Base-by-base conservation (phyloP, 2,797 vertebrate genomes). In the Gambelia wislizenii region DNA sequence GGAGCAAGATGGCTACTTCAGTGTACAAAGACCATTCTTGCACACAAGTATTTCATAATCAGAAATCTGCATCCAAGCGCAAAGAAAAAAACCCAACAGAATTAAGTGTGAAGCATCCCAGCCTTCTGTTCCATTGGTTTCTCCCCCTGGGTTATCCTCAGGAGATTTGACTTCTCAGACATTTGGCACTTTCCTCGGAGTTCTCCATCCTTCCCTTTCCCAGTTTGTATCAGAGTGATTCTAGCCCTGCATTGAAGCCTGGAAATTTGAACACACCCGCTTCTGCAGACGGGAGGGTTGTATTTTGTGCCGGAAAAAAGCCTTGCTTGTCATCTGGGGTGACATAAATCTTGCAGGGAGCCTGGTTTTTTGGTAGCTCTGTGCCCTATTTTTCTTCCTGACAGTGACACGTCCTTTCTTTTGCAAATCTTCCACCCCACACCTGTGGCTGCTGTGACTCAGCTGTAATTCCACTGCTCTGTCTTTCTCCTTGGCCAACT, bases 381-480 rank as follows among this genome's bases (percentile, higher is more conserved):
- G n/a, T 0, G 22, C 54, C 87, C 49, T 67, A 84, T 74, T 75
- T 42, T 42, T 0, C 3, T 78, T 52, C 47, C 27, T 0, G 52
- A 30, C 20, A 14, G 44, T 18, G 47, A 18, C 12, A 33, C 47
- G 49, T 14, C 76, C 18, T 33, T 3, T 2, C 61, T 54, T 3
- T 47, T 25, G 74, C 14, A 27, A 74, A 0, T 56, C 27, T 6
- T 12, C 80, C 27, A 6, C 27, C 14, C 39, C 78, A 77, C n/a
- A 5, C 5, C 70, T 1, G 0, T 81, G 36, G 87, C 88, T 76
- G 36, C 77, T 91, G 49, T 36, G 90, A 89, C 42, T 94, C 91
- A 89, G 54, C 89, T 27, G 75, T 89, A 86, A 22, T 72, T 75
- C 89, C 61, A 14, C 9, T 0, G 22, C 33, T 0, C 77, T 64